Evolutionary conservation across 2,113 vertebrate species (phyloP).

Genomic region (Erpornis zantholeuca): DNA sequence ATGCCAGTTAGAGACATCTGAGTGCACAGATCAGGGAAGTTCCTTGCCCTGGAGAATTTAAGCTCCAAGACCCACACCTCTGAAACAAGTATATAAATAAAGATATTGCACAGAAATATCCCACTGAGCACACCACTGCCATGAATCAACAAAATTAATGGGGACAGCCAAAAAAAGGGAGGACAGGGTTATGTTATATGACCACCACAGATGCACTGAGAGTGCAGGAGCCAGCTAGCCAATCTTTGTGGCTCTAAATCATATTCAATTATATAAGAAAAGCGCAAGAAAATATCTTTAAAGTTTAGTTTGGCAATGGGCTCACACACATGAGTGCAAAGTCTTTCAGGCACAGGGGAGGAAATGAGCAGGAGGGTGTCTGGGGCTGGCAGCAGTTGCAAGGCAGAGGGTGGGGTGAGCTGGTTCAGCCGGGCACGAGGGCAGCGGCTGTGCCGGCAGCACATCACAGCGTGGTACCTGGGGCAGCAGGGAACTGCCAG

Average conservation of each 20-base stretch:
- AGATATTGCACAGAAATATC: background rate
- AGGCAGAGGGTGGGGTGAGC: background rate
- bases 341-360: background rate
- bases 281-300: background rate
- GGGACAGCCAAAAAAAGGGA: background rate
- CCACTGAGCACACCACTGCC: background rate
- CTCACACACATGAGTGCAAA: rapidly evolving
- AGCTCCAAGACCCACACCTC: background rate
- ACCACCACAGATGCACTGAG: background rate
- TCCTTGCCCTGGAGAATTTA: background rate
- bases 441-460: background rate
- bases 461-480: rapidly evolving
- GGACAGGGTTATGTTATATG: background rate
- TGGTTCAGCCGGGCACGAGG: background rate
- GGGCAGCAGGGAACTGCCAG: rapidly evolving
- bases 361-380: background rate
- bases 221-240: background rate
- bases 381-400: background rate
- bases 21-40: background rate
- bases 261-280: background rate
- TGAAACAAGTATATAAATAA: background rate
- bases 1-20: background rate
- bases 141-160: background rate
- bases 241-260: background rate
- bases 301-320: background rate